phyloP scores from a whole-genome alignment of 2,888 invertebrate genomes.

The Lobophora halterata region DNA sequence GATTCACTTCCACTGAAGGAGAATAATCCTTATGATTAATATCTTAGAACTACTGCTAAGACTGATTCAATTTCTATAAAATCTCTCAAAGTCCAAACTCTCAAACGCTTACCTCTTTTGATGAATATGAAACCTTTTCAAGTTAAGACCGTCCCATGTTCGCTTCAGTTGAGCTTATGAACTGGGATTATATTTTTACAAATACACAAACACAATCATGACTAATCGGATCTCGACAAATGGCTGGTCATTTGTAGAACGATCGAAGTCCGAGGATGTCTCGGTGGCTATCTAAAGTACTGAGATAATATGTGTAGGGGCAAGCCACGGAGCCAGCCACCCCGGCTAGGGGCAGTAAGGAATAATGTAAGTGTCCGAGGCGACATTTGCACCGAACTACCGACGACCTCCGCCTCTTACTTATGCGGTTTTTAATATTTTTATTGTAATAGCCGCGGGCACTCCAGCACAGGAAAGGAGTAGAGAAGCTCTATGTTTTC shows the following conservation, averaged over 20 bases:
- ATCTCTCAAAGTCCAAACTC: conserved; percentile 57
- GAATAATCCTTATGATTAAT: conserved; percentile 67
- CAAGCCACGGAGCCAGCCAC: conserved; percentile 44
- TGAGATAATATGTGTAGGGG: conserved; percentile 77
- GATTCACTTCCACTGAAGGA: conserved; percentile 46
- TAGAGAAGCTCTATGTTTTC: conserved; percentile 33
- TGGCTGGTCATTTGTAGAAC: conserved; percentile 74
- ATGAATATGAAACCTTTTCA: conserved; percentile 66
- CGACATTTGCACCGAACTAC: conserved; percentile 81
- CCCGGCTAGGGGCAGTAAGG: conserved; percentile 56
- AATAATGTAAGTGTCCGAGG: conserved; percentile 79
- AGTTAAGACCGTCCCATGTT: conserved; percentile 37
- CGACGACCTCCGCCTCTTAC: conserved; percentile 78
- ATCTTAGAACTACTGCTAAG: conserved; percentile 52
- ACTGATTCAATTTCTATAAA: conserved; percentile 63
- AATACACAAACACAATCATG: conserved; percentile 75
- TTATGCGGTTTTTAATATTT: conserved; percentile 82
- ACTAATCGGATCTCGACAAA: conserved; percentile 78
- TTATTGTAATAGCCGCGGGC: conserved; percentile 82
- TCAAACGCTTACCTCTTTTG: conserved; percentile 58
- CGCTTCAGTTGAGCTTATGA: conserved; percentile 47
- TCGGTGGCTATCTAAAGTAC: conserved; percentile 78
- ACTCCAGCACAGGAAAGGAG: conserved; percentile 44
- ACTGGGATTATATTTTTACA: conserved; percentile 74
- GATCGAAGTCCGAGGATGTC: conserved; percentile 69